Conservation (phyloP, 2,113 vertebrate species). For the Otis tarda region DNA sequence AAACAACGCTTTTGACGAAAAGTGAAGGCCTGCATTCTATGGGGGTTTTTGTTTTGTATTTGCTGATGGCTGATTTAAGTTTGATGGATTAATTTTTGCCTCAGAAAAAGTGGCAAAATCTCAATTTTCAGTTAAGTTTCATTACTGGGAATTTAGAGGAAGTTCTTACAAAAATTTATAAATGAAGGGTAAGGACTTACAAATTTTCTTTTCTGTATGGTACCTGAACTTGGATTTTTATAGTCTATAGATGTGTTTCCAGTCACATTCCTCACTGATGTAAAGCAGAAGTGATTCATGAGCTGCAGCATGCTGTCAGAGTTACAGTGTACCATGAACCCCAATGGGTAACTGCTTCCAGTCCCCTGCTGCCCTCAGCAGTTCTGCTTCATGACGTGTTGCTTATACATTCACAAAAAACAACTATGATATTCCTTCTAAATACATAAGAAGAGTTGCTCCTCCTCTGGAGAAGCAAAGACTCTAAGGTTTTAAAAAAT, state of each 20-base stretch:
- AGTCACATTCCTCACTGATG: neutral
- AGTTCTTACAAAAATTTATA: neutral
- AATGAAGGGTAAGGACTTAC: neutral
- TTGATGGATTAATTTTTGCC: neutral
- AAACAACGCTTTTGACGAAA: neutral
- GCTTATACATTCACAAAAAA: neutral
- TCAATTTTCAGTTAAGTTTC: neutral
- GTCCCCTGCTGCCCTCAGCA: neutral
- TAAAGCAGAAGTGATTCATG: neutral
- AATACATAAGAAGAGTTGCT: neutral
- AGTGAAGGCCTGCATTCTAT: fast-evolving
- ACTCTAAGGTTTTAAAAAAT: neutral
- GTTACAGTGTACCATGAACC: neutral
- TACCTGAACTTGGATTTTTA: neutral
- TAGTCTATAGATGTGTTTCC: neutral
- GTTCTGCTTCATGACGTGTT: neutral
- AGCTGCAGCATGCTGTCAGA: neutral
- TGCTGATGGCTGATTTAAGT: neutral
- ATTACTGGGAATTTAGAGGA: neutral
- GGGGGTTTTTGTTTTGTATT: neutral
- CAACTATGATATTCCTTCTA: neutral
- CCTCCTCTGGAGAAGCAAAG: neutral
- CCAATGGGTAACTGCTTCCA: neutral
- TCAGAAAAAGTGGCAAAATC: neutral
- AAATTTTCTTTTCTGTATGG: neutral